A percentile compares a stretch with the other conserved stretches of the same genome.
phyloP scores from a whole-genome alignment of 2,797 vertebrate genomes.

The Tangara arthus region DNA sequence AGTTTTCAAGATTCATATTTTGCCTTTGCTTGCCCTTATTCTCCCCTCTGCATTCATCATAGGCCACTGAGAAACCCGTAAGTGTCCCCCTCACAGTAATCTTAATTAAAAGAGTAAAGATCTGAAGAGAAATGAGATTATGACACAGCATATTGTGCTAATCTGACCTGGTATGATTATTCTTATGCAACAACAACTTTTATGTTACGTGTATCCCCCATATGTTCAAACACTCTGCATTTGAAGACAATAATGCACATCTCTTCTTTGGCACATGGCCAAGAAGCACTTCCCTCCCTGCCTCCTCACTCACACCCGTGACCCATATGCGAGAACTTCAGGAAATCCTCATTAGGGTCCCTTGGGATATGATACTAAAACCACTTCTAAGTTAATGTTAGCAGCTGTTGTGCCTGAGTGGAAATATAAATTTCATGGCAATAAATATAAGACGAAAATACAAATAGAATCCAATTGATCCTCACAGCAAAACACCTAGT shows the following conservation, averaged over 20 bases:
- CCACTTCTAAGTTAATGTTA: neutral
- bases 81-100: neutral
- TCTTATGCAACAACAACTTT: neutral
- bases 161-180: neutral
- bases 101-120: neutral
- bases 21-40: neutral
- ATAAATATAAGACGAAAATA: neutral
- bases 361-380: constrained; percentile 15
- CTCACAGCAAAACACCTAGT: neutral
- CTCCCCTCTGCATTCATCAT: neutral
- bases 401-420: neutral
- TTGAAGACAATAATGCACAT: constrained; percentile 30
- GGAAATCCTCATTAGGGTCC: constrained; percentile 56
- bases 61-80: neutral
- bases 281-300: neutral
- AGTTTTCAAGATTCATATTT: neutral
- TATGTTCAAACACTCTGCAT: constrained; percentile 9
- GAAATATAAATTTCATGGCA: neutral
- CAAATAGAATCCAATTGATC: neutral
- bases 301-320: neutral
- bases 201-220: neutral
- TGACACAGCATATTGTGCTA: neutral
- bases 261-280: neutral
- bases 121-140: neutral
- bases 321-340: constrained; percentile 38